Percentiles rank a stretch among this genome's conserved stretches.
These are phyloP conservation scores for Cheilosia urbana DNA, from an alignment of 2,888 invertebrate species.

Conservation along the genomic window DNA sequence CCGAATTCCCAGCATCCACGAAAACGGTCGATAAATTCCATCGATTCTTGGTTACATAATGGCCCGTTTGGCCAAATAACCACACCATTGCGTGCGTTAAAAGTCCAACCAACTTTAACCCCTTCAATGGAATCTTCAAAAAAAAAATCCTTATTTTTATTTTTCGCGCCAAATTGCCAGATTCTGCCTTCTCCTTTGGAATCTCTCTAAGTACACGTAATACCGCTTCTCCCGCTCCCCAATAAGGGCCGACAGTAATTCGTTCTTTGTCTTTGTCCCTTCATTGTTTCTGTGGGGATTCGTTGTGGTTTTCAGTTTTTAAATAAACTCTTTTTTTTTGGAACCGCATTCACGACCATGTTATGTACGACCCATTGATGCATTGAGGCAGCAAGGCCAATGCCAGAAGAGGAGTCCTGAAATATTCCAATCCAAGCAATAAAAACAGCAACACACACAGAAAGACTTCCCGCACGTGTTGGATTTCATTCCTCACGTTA, in stretches of 20 bases:
- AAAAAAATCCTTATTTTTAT: constrained; percentile 10
- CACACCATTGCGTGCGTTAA: constrained; percentile 6
- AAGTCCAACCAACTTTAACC: constrained; percentile 43
- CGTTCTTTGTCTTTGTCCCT: constrained; percentile 22
- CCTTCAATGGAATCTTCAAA: constrained; percentile 6
- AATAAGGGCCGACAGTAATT: constrained; percentile 32
- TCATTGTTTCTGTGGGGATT: constrained; percentile 31
- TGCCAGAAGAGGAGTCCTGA: constrained; percentile 59
- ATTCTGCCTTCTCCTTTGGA: constrained; percentile 3
- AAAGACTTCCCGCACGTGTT: constrained; percentile 54
- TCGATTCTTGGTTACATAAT: neutral
- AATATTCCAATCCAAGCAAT: constrained; percentile 1
- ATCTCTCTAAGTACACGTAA: constrained; percentile 29
- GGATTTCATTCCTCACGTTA: constrained; percentile 74
- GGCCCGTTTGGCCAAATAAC: neutral
- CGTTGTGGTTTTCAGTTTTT: constrained; percentile 48
- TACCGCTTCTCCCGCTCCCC: constrained; percentile 2
- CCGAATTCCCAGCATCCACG: too few relatives aligned
- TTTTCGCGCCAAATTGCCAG: constrained; percentile 22
- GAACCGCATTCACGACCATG: constrained; percentile 8
- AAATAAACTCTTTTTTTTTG: constrained; percentile 39
- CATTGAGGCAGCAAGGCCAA: constrained; percentile 58
- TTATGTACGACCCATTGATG: constrained; percentile 11
- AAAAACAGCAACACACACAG: neutral
- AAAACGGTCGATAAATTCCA: neutral